Evolutionary conservation across 2,797 vertebrate species (phyloP), one percentile per base, ranked within the genome.

Genomic region (Hoplostethus mediterraneus): DNA sequence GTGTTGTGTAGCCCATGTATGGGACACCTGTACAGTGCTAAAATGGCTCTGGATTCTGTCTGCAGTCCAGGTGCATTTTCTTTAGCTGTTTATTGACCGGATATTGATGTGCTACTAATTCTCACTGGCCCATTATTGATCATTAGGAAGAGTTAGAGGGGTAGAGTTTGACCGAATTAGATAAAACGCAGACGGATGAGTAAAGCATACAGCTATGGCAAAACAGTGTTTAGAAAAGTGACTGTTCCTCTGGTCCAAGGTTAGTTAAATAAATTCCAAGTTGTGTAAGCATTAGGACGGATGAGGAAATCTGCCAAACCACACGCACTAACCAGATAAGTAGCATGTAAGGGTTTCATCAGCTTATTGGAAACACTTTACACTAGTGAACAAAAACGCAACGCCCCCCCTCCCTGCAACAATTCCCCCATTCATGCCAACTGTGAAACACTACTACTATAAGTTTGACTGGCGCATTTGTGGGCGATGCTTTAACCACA

Each of bases 301-400:
- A 30, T 13, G 44, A 51, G 30, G 38, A 53, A 16, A 63, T 54
- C 60, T 82, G 85, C 83, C 56, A 21, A 21, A 21, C 1, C 82
- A 84, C 84, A 79, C 87, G 75, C 80, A 73, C 5, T 48, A n/a
- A 6, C 16, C 44, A 48, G 47, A 16, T 16, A 48, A 48, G 47
- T n/a, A 16, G 47, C 13, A 1, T 48, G 17, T 10, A 44, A 7
- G 9, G 42, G 12, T 44, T 44, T 10, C 42, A 44, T 3, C 6
- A 44, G 8, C 42, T 1, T 33, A 33, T 33, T 2, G 33, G 33
- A 33, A 33, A 33, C 33, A 33, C 33, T 33, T 4, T 33, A 33
- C 6, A 6, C n/a, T 16, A 40, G n/a, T 48, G 17, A 44, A 71
- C 4, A 31, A 25, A 47, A 12, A 25, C 53, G n/a, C 17, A 2